Conservation (phyloP, 2,888 invertebrate genomes). For the Dasypogon diadema region DNA sequence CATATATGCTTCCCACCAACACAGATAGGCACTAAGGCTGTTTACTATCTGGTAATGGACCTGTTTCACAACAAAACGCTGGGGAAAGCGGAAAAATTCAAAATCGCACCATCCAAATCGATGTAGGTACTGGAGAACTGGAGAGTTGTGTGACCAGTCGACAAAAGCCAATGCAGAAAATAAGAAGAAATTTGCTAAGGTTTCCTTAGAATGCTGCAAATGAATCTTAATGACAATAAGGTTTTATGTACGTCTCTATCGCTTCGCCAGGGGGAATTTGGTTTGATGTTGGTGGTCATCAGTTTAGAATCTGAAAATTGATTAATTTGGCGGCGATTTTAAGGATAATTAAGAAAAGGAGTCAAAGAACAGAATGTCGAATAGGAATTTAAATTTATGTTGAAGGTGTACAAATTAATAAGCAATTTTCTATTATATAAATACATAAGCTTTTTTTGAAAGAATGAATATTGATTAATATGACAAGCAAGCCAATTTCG, state of each 20-base stretch:
- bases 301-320: no score
- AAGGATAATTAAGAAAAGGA: no score
- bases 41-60: background rate
- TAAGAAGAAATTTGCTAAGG: background rate
- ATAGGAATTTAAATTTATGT: no score
- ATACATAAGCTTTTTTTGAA: no score
- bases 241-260: background rate
- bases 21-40: background rate
- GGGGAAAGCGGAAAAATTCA: background rate
- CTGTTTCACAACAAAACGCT: background rate
- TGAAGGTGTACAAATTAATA: no score
- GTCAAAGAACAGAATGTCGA: no score
- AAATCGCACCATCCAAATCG: background rate
- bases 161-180: background rate
- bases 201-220: background rate
- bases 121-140: background rate
- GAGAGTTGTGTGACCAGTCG: conserved; percentile 5
- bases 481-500: no score
- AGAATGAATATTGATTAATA: no score
- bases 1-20: background rate
- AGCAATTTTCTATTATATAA: no score
- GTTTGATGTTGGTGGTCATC: no score
- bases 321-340: no score
- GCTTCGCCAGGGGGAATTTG: no score
- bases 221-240: background rate